Evolutionary conservation across 2,888 invertebrate genomes (phyloP), one percentile per base, ranked within the genome.

Genomic region (Abrostola tripartita): DNA sequence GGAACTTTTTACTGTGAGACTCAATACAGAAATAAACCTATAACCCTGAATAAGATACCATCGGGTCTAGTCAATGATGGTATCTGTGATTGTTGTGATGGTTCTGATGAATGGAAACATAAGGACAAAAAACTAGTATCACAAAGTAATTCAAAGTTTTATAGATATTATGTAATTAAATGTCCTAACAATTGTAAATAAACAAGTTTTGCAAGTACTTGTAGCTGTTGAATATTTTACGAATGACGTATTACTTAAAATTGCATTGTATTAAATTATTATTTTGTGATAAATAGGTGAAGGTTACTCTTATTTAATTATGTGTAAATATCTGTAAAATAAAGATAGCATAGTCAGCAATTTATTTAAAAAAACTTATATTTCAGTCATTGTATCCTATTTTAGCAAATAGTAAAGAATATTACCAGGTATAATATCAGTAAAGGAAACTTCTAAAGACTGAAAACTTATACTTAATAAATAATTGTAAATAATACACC

Each of bases 11-110:
- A 97, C 86, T 99, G 99, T 92, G 93, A 95, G 65, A 88, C 92
- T 84, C 90, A 98, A 95, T 81, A 80, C 58, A 82, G 81, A 24
- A 87, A 82, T 38, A 91, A 87, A 65, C 71, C 84, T 2, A 79
- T 93, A 86, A 91, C 78, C 91, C 94, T 81, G 58, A 88, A 89
- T 49, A 78, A 75, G 71, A 88, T 95, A 76, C 96, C 97, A 9
- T 97, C 98, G 0, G 97, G 97, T 71, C 95, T 97, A 85, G 97
- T 99, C 0, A 98, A 99, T 90, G 99, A 99, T 95, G 98, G 98
- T 7, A 96, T 99, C 74, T 99, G 99, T 94, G 98, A 98, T 90
- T 98, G 98, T 84, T 98, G 98, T 89, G 98, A 98, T 92, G 98
- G 98, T n/a, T 97, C 97, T 52, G 98, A 98, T 90, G 98, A 98